These are phyloP conservation scores for Eospalax fontanierii DNA, from an alignment of 2,797 vertebrate species.

Conservation along the genomic window DNA sequence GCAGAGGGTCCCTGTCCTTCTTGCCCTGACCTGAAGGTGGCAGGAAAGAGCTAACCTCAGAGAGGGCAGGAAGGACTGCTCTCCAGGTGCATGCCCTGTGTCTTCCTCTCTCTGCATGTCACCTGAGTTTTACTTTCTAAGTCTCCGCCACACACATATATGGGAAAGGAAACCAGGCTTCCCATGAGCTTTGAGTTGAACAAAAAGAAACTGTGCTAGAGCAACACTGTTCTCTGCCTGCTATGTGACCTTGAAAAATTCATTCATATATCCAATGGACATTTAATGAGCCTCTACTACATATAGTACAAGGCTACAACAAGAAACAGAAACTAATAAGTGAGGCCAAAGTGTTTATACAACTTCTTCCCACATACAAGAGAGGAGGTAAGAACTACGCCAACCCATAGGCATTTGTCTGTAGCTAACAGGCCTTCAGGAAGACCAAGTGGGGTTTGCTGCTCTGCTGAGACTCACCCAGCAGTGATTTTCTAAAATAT, in stretches of 20 bases:
- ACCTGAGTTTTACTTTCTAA: not conserved
- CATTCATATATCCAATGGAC: not conserved
- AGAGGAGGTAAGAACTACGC: not conserved
- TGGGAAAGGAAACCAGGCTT: not conserved
- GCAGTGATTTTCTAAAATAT: constrained; percentile 47
- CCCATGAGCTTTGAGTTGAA: not conserved
- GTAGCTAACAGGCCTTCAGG: not conserved
- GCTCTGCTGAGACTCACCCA: not conserved
- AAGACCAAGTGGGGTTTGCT: not conserved
- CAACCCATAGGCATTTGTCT: not conserved
- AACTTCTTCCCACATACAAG: not conserved
- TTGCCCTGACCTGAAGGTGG: not conserved
- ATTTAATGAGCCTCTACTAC: not conserved
- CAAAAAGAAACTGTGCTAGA: not conserved
- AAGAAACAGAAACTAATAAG: not conserved
- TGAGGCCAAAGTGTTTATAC: not conserved
- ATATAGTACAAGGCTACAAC: not conserved
- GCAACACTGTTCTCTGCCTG: not conserved
- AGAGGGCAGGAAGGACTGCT: not conserved
- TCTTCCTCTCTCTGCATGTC: not conserved
- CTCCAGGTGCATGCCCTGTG: not conserved
- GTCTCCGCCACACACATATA: not conserved
- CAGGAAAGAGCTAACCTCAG: not conserved
- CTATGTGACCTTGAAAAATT: not conserved
- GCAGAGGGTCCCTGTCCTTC: not conserved